A percentile compares a stretch with the other conserved stretches of the same genome.
Evolutionary conservation across 1,140 invertebrate species (phyloP).

Genomic region (Lepidotrigona ventralis): DNA sequence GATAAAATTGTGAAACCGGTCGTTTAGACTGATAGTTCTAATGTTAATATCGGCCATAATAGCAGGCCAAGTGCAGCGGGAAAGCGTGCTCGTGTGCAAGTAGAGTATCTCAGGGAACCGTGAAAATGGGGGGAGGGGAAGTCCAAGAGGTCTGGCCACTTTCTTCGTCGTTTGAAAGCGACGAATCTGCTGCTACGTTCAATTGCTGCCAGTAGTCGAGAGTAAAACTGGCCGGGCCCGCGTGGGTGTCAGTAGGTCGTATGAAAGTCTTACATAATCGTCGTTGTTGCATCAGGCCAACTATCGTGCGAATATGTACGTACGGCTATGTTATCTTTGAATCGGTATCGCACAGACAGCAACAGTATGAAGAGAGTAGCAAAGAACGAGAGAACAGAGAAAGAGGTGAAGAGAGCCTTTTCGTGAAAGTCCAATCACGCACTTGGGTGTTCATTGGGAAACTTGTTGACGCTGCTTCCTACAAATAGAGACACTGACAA

Average conservation of each 20-base stretch:
- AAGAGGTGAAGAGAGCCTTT: background rate
- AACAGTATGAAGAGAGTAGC: background rate
- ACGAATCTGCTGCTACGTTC: background rate
- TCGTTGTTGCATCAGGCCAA: background rate
- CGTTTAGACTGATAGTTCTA: no score
- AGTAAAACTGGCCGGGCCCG: slow-evolving; percentile 51
- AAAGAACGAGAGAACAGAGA: background rate
- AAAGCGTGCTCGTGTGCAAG: slow-evolving; percentile 8
- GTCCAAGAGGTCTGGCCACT: slow-evolving; percentile 28
- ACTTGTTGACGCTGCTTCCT: background rate
- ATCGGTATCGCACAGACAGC: slow-evolving; percentile 32
- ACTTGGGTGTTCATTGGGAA: background rate
- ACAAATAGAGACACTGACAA: background rate
- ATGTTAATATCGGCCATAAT: no score
- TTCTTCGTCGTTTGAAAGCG: slow-evolving; percentile 28
- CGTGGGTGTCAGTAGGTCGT: slow-evolving; percentile 20
- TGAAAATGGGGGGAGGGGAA: slow-evolving; percentile 60
- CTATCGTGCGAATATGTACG: background rate
- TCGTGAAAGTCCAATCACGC: slow-evolving; percentile 45
- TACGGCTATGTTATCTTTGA: slow-evolving; percentile 26
- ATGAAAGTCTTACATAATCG: slow-evolving; percentile 26
- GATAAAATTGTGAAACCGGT: no score
- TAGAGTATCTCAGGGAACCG: slow-evolving; percentile 15
- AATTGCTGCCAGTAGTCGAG: slow-evolving; percentile 44
- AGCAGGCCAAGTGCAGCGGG: background rate